A percentile compares a stretch with the other conserved stretches of the same genome.
These are phyloP conservation scores for Eucidaris tribuloides DNA, from an alignment of 35 echinoderm and acorn worm genomes.

Conservation along the genomic window DNA sequence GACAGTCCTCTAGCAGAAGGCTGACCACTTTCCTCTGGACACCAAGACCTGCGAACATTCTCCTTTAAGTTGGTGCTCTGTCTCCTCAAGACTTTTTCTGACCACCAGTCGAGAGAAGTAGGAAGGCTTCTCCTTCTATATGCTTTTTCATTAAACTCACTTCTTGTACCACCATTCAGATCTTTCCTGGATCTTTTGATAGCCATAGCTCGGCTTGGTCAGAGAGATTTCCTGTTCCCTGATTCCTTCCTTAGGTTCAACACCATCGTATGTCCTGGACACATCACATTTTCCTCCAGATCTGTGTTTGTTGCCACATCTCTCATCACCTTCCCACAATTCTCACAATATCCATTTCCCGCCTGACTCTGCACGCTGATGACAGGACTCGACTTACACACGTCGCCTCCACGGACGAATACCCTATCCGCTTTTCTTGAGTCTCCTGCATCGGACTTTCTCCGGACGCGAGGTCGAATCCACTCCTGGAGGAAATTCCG, in stretches of 20 bases:
- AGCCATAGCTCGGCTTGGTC: background rate
- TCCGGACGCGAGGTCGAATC: background rate
- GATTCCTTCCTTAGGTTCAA: background rate
- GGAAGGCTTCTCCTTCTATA: constrained; percentile 13
- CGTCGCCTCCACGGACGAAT: no score
- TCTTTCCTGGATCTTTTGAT: background rate
- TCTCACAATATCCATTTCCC: background rate
- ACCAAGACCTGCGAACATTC: background rate
- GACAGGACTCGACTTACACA: no score
- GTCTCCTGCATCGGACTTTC: no score
- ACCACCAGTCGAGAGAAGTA: constrained; percentile 8
- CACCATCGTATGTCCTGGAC: background rate
- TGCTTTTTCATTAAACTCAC: background rate
- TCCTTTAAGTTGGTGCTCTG: background rate
- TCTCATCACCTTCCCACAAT: constrained; percentile 2
- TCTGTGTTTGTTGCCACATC: constrained; percentile 19
- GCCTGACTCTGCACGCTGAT: no score
- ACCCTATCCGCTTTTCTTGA: no score
- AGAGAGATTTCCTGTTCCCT: background rate
- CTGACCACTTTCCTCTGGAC: background rate
- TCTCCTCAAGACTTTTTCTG: background rate
- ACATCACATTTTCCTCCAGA: no score
- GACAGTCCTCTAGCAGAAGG: background rate
- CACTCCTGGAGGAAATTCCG: background rate
- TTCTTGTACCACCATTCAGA: background rate